Conservation (phyloP, 1,140 invertebrate genomes). For the Lamellibrachia luymesi region DNA sequence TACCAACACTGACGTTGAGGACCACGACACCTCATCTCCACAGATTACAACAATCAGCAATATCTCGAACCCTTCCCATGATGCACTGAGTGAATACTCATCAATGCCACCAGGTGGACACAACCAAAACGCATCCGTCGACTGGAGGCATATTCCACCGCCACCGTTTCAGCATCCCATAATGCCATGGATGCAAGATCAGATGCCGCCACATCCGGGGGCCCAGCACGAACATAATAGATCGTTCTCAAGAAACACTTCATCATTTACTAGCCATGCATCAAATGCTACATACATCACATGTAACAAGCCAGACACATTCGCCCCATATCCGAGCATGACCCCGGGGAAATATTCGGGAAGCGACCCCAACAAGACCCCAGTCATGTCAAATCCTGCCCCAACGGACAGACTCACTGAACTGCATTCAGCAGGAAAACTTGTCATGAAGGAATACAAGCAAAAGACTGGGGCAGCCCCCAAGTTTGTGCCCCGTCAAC, state of each 20-base stretch:
- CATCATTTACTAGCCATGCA: neutral
- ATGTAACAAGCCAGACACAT: neutral
- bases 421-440: neutral
- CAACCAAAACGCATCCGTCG: neutral
- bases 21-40: neutral
- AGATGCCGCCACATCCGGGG: neutral
- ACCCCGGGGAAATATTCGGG: neutral
- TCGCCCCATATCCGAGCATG: neutral
- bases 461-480: neutral
- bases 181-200: neutral
- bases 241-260: neutral
- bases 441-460: neutral
- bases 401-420: neutral
- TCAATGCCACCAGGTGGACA: neutral
- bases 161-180: neutral
- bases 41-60: neutral
- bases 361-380: neutral
- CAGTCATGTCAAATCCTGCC: neutral
- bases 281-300: neutral
- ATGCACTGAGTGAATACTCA: neutral
- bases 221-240: neutral
- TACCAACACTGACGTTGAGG: neutral
- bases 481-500: conserved; percentile 3
- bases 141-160: neutral
- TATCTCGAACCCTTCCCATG: neutral